A percentile compares a stretch with the other conserved stretches of the same genome.
These are phyloP conservation scores for Colinus virginianus DNA, from an alignment of 2,113 vertebrate species.

Conservation along the genomic window DNA sequence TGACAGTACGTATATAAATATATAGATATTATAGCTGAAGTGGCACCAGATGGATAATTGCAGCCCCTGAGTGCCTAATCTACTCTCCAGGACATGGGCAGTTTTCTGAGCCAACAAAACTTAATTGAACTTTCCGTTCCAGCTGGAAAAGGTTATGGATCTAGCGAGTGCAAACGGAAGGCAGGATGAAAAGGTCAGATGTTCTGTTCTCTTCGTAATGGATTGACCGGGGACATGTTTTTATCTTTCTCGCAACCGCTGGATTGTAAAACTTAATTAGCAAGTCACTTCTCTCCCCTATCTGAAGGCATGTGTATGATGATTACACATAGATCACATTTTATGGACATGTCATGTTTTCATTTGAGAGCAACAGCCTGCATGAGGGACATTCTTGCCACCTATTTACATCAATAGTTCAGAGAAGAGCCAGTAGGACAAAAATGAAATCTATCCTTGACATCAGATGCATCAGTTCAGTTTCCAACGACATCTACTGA, in stretches of 20 bases:
- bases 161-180: slow-evolving; percentile 61
- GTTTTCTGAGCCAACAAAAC: slow-evolving; percentile 86
- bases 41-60: slow-evolving; percentile 85
- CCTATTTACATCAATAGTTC: slow-evolving; percentile 25
- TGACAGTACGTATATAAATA: slow-evolving; percentile 71
- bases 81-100: slow-evolving; percentile 82
- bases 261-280: slow-evolving; percentile 81
- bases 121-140: slow-evolving; percentile 86
- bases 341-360: slow-evolving; percentile 57
- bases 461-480: neutral
- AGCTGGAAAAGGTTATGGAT: slow-evolving; percentile 86
- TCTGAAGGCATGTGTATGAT: slow-evolving; percentile 50
- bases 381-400: slow-evolving; percentile 4
- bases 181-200: slow-evolving; percentile 83
- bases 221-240: slow-evolving; percentile 79
- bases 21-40: slow-evolving; percentile 78
- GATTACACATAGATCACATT: slow-evolving; percentile 59
- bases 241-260: slow-evolving; percentile 65
- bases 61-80: slow-evolving; percentile 83
- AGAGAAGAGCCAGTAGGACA: slow-evolving; percentile 23
- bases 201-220: slow-evolving; percentile 77
- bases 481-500: neutral
- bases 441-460: neutral
- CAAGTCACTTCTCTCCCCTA: slow-evolving; percentile 18
- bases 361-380: slow-evolving; percentile 14